Base-by-base conservation (phyloP, 2,888 invertebrate genomes). In the Liposcelis brunnea region DNA sequence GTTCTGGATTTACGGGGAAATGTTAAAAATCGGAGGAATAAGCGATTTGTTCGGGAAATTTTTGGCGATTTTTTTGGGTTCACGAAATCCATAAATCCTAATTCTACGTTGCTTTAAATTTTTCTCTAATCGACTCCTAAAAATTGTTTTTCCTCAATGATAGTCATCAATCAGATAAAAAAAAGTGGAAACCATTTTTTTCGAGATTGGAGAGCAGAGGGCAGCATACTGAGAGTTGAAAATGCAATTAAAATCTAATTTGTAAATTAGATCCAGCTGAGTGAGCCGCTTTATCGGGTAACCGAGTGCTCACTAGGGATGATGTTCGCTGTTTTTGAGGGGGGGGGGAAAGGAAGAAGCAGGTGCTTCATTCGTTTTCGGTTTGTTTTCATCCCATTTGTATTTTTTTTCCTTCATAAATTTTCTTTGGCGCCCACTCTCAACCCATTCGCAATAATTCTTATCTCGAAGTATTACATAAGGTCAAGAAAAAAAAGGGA, bases 231-330 rank as follows among this genome's bases (percentile, higher is more conserved):
- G 40, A 19, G 40, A 19, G n/a, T 21, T 19, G 40, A n/a, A 16
- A 40, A 40, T 40, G 40, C 40, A 40, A 40, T 40, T 40, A 40
- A 40, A 40, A 40, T 40, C 19, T 40, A 40, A 40, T 40, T 40
- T 40, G 40, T 40, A 40, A 40, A 40, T 40, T 40, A 40, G 40
- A n/a, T 19, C 3, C 19, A 19, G 40, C 40, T 40, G 40, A 40
- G 40, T 19, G 40, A 21, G 15, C 21, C 15, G 40, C 40, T 40
- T 40, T 40, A 40, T 40, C 40, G 40, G 40, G 40, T 40, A 40
- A 40, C 40, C 40, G 40, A 40, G 40, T 40, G 35, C 35, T 35
- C 35, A 35, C 35, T 26, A 26, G 26, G 26, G 26, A 26, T 26
- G 26, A 26, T 26, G 26, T 26, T 16, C 35, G 35, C 35, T 14